Evolutionary conservation across 2,113 vertebrate genomes (phyloP), one percentile per base, ranked within the genome.

Genomic region (Urocynchramus pylzowi): DNA sequence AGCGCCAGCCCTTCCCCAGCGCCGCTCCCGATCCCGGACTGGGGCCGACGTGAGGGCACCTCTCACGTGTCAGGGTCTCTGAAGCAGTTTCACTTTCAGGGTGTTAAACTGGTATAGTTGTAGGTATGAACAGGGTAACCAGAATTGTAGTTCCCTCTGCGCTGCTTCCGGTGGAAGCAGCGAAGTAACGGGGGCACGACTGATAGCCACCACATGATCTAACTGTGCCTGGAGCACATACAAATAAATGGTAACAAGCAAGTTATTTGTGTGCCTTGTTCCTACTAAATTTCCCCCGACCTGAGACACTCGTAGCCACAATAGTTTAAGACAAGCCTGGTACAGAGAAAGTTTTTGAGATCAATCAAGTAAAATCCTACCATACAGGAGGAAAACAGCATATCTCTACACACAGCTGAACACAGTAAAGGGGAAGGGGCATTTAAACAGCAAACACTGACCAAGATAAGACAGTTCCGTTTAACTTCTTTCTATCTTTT

Each of bases 151-250:
- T 7, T 71, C 42, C 15, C 42, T 78, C n/a, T 49, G 31, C 4
- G 23, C 39, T 20, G 3, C 15, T 75, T 79, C 26, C 60, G 42
- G 61, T 9, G 30, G 75, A 63, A 79, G 23, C 13, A 30, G 57
- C 11, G 39, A 88, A 88, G 54, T 35, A 24, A 0, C 47, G 9
- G 10, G 24, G 24, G 4, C 44, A 24, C 0, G 0, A 27, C 0
- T 49, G 23, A 49, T 13, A 56, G 63, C 17, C 65, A 50, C 73
- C 7, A 1, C 60, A 13, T 8, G 26, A 74, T 73, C 28, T 45
- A 33, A 15, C 31, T 33, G 42, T 42, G 42, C 20, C 54, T 42
- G 56, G 18, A 69, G 80, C 15, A 6, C 2, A 16, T 30, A 22
- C 22, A 68, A 69, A 83, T 15, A 61, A 61, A 54, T 15, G 9